phyloP scores from a whole-genome alignment of 1,140 invertebrate genomes.

The Geopemphigus sp. region DNA sequence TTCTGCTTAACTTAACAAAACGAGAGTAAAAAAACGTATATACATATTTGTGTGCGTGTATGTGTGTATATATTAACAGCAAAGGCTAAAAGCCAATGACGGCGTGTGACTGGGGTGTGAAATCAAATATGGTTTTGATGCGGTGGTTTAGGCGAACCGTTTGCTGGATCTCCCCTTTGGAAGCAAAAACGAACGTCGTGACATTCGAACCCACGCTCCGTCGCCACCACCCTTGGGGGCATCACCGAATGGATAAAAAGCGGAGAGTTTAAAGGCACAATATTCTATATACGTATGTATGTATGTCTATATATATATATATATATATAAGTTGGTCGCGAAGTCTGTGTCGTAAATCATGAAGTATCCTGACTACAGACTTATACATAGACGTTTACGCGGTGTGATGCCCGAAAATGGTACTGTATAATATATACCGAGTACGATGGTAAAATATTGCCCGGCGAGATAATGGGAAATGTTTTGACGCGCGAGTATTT shows the following conservation, averaged over 20 bases:
- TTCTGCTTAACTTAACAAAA: too few species aligned
- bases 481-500: conserved; percentile 30
- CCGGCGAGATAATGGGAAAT: conserved; percentile 46
- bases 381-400: conserved; percentile 43
- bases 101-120: too few species aligned
- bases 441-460: conserved; percentile 30
- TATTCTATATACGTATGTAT: conserved; percentile 34
- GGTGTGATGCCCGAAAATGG: conserved; percentile 30
- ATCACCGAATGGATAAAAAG: conserved; percentile 19
- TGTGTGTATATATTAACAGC: too few species aligned
- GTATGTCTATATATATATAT: too few species aligned
- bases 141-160: not conserved
- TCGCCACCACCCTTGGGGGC: conserved; percentile 2
- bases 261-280: conserved; percentile 9
- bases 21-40: too few species aligned
- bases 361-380: conserved; percentile 47
- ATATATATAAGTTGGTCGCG: conserved; percentile 40
- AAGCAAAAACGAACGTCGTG: conserved; percentile 23
- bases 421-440: not conserved
- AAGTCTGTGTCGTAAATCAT: conserved; percentile 43
- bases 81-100: not conserved
- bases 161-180: not conserved
- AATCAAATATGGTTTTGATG: conserved; percentile 22
- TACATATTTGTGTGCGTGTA: too few species aligned
- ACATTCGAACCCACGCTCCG: conserved; percentile 16